A percentile compares a stretch with the other conserved stretches of the same genome.
Conservation (phyloP, 2,888 invertebrate species). For the Tetramorium bicarinatum region DNA sequence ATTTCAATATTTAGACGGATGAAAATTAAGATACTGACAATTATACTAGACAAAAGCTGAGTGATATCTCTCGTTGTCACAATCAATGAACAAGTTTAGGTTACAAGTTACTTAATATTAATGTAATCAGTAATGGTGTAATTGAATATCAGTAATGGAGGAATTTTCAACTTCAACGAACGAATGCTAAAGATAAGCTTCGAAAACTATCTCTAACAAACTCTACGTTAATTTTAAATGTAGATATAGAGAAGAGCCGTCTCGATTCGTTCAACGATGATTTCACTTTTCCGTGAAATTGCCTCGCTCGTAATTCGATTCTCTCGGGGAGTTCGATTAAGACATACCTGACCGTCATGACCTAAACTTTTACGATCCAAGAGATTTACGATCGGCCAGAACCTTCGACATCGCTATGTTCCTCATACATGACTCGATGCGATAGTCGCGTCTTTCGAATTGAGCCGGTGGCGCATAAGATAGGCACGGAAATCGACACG, state of each 20-base stretch:
- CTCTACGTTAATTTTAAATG: neutral
- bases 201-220: neutral
- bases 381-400: conserved; percentile 40
- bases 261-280: neutral
- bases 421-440: neutral
- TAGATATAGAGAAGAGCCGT: neutral
- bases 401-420: neutral
- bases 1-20: neutral
- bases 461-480: neutral
- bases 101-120: neutral
- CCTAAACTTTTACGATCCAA: conserved; percentile 52
- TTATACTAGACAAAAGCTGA: neutral
- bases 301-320: conserved; percentile 11
- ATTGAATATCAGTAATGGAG: neutral
- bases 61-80: neutral
- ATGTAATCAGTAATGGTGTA: too few species aligned
- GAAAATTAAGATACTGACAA: neutral
- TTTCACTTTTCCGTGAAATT: conserved; percentile 65
- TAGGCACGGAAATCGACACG: neutral
- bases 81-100: neutral
- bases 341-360: conserved; percentile 45
- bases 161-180: neutral
- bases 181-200: neutral
- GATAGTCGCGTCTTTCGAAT: conserved; percentile 2
- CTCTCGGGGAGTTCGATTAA: conserved; percentile 55